These are phyloP conservation scores for Diarsia brunnea DNA, from an alignment of 2,888 invertebrate genomes.

Conservation along the genomic window DNA sequence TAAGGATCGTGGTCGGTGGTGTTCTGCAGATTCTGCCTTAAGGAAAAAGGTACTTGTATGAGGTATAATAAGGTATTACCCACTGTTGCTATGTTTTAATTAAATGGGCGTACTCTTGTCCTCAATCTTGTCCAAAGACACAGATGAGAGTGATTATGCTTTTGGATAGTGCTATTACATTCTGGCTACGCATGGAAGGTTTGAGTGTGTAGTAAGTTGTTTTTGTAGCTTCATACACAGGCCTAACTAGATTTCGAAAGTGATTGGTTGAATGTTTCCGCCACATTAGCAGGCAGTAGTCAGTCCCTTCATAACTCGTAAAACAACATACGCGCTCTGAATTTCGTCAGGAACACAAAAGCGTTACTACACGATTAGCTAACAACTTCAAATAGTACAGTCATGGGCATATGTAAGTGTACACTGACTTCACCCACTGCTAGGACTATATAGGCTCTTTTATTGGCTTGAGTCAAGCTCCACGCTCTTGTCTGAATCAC, in stretches of 20 bases:
- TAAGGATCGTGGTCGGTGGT: background rate
- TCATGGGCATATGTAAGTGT: background rate
- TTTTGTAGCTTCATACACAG: background rate
- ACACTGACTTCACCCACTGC: background rate
- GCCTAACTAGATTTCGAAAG: conserved; percentile 10
- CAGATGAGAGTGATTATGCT: too few species aligned
- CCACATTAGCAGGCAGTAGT: background rate
- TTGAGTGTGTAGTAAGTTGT: background rate
- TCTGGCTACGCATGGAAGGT: background rate
- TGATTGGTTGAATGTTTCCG: background rate
- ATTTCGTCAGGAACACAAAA: conserved; percentile 55
- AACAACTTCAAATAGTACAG: conserved; percentile 40
- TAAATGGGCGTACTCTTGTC: too few species aligned
- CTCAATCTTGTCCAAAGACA: too few species aligned
- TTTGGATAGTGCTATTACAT: background rate
- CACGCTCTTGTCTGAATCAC: too few species aligned
- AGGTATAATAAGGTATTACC: too few species aligned
- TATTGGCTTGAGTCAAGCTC: too few species aligned
- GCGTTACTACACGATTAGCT: conserved; percentile 49
- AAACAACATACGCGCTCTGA: conserved; percentile 38
- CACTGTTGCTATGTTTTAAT: too few species aligned
- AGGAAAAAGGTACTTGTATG: background rate
- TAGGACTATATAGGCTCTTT: too few species aligned
- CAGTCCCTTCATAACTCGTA: conserved; percentile 20
- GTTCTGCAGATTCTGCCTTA: background rate